Base-by-base conservation (phyloP, 2,113 vertebrate species). In the Anarrhichthys ocellatus region DNA sequence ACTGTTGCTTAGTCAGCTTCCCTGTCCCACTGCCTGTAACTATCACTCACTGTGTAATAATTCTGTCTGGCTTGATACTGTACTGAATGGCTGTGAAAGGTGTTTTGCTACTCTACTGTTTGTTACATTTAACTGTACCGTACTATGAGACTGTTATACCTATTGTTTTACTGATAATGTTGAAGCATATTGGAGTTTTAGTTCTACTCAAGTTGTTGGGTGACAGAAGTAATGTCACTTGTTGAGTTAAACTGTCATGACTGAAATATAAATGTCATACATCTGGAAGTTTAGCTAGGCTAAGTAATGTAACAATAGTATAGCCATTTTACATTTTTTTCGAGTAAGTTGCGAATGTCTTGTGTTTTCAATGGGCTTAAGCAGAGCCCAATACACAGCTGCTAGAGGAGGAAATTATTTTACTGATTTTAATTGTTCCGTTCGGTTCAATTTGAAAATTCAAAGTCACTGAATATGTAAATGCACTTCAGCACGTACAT, bases 1-100 rank as follows among this genome's bases (percentile, higher is more conserved):
- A 87, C 77, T 91, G 87, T 91, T 86, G 88, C 91, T 83, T 14
- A 85, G 82, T 93, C 90, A 88, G 92, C 88, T 79, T 78, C 87
- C 79, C 91, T 78, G 85, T 92, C 78, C 82, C 76, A 22, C 79
- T 46, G 84, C 84, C 88, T 90, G 89, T 82, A 89, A 44, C 78
- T 50, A 68, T 91, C 87, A 81, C 80, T 85, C 82, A 74, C 82
- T 80, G 80, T 91, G 83, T 80, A 76, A 85, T 71, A 81, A 82
- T 18, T 64, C 80, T 87, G 80, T 82, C 80, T 78, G 85, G 80
- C 67, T 78, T 82, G 18, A 81, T 34, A 27, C 66, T 84, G 72
- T 82, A 56, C 59, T 77, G 87, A 87, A 89, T 87, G 84, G 78
- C 89, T 86, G 38, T 78, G 22, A 86, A 76, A 83, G 38, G 58